Conservation (phyloP, 2,888 invertebrate species). For the Dasysyrphus tricinctus region DNA sequence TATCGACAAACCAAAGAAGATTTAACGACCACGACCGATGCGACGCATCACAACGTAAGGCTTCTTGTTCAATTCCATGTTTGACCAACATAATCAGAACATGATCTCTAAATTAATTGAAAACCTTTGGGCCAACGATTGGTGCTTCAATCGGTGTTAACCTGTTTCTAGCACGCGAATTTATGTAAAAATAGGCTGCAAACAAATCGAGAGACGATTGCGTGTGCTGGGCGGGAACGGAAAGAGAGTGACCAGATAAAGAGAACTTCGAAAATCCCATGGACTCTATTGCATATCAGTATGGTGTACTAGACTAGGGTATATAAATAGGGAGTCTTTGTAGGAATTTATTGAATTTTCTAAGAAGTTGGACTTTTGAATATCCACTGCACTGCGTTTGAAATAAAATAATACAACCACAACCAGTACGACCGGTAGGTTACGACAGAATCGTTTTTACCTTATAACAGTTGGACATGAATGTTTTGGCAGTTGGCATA, state of each 20-base stretch:
- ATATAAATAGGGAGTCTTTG: neutral
- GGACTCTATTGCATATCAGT: neutral
- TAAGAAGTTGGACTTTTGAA: constrained; percentile 57
- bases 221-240: constrained; percentile 21
- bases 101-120: constrained; percentile 77
- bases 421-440: constrained; percentile 41
- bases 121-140: constrained; percentile 72
- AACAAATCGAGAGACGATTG: constrained; percentile 58
- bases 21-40: neutral
- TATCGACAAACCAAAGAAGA: neutral
- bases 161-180: constrained; percentile 75
- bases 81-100: constrained; percentile 75
- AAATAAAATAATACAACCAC: constrained; percentile 51
- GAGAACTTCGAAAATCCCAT: neutral
- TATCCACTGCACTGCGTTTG: constrained; percentile 28
- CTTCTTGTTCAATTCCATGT: constrained; percentile 66
- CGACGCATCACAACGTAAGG: constrained; percentile 1
- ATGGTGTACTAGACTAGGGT: no score
- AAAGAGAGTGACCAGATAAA: neutral
- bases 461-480: constrained; percentile 62
- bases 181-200: constrained; percentile 71
- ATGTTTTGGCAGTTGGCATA: constrained; percentile 59
- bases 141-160: constrained; percentile 68
- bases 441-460: constrained; percentile 47
- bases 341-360: constrained; percentile 61